Percentiles rank a stretch among this genome's conserved stretches.
These are phyloP conservation scores for Ormyrus rosae DNA, from an alignment of 2,888 invertebrate species.

Conservation along the genomic window DNA sequence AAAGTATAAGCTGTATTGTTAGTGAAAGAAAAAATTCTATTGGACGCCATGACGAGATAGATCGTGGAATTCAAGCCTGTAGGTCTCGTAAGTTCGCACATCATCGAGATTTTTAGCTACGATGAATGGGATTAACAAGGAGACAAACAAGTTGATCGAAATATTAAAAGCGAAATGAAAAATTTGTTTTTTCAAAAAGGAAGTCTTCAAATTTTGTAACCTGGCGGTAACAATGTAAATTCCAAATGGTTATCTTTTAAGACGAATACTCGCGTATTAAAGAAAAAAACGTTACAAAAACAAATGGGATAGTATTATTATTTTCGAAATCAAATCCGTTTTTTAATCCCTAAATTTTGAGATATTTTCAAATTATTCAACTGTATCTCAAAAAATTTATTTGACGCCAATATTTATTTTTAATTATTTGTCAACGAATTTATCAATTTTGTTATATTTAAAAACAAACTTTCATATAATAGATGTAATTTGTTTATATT, in stretches of 20 bases:
- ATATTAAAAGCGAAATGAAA: constrained; percentile 12
- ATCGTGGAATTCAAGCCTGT: constrained; percentile 6
- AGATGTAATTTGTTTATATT: too few relatives aligned
- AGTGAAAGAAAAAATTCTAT: neutral
- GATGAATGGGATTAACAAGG: neutral
- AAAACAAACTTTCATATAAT: too few relatives aligned
- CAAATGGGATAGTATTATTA: constrained; percentile 1
- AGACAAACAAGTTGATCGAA: neutral
- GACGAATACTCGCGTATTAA: constrained; percentile 39
- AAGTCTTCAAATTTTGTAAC: constrained; percentile 38
- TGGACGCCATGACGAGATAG: too few relatives aligned
- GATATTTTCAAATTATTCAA: too few relatives aligned
- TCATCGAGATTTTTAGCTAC: constrained; percentile 20
- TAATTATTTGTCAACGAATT: too few relatives aligned
- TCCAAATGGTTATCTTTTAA: constrained; percentile 38
- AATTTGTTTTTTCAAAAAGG: constrained; percentile 20
- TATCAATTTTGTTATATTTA: too few relatives aligned
- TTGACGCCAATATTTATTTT: too few relatives aligned
- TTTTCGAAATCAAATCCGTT: constrained; percentile 1
- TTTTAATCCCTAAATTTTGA: neutral
- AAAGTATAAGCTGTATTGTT: neutral
- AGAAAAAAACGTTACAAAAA: constrained; percentile 44
- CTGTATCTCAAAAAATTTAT: too few relatives aligned
- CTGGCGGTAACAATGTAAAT: constrained; percentile 40
- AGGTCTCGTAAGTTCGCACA: constrained; percentile 4